Percentiles rank a stretch among this genome's conserved stretches.
Evolutionary conservation across 2,888 invertebrate species (phyloP).

Genomic region (Tuberolachnus salignus): DNA sequence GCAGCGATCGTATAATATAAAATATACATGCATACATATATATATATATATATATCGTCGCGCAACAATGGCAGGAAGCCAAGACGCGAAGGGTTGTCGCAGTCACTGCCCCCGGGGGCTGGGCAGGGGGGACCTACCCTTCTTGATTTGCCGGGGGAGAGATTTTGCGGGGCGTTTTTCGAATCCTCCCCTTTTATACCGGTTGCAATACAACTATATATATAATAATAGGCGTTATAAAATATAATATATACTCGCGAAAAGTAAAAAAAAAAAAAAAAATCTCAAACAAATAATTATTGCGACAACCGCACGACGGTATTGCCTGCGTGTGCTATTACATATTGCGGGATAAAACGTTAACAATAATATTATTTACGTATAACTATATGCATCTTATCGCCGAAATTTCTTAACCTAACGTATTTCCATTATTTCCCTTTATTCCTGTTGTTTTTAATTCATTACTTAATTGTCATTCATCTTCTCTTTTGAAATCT

Average conservation of each 20-base stretch:
- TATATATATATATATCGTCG: too few relatives aligned
- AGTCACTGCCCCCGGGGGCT: neutral
- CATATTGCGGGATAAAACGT: too few relatives aligned
- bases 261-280: too few relatives aligned
- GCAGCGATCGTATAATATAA: too few relatives aligned
- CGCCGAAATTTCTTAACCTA: too few relatives aligned
- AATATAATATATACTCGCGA: neutral
- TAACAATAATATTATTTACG: neutral
- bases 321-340: neutral
- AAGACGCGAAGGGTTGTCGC: neutral
- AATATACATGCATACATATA: too few relatives aligned
- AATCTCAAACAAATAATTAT: neutral
- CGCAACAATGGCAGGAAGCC: too few relatives aligned
- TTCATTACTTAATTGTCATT: too few relatives aligned
- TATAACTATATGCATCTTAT: neutral
- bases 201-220: neutral
- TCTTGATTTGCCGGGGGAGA: neutral
- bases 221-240: too few relatives aligned
- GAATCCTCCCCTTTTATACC: slow-evolving; percentile 29
- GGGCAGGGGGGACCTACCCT: neutral
- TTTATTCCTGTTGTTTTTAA: too few relatives aligned
- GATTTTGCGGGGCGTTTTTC: slow-evolving; percentile 36
- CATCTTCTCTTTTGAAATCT: too few relatives aligned
- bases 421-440: too few relatives aligned
- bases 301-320: neutral